Conservation (phyloP, 2,888 invertebrate species). For the Halocaridina rubra region DNA sequence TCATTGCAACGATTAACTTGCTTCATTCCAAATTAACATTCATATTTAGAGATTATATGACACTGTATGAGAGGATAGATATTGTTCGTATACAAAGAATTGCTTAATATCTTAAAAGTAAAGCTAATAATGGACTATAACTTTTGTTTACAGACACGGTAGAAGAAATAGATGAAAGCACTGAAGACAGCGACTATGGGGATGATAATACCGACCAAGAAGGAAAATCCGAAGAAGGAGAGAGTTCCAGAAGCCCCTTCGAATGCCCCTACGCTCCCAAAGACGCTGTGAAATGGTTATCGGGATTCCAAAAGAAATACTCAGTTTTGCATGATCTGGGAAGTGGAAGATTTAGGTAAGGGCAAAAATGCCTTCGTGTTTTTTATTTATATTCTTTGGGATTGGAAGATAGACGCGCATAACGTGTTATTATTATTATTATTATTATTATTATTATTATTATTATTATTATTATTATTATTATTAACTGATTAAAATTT, state of each 20-base stretch:
- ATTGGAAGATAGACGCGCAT: too few relatives aligned
- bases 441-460: background rate
- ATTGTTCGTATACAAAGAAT: too few relatives aligned
- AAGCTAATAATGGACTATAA: too few relatives aligned
- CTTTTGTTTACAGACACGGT: conserved; percentile 22
- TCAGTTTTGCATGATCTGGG: conserved; percentile 45
- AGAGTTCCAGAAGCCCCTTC: background rate
- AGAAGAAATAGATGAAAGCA: conserved; percentile 3
- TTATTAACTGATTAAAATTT: background rate
- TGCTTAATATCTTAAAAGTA: too few relatives aligned
- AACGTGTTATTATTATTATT: background rate
- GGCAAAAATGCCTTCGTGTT: too few relatives aligned
- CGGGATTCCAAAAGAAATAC: conserved; percentile 41
- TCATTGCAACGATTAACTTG: too few relatives aligned
- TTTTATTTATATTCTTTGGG: too few relatives aligned
- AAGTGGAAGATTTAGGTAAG: conserved; percentile 45
- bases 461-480: background rate
- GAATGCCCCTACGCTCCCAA: background rate
- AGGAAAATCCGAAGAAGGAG: background rate
- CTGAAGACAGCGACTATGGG: background rate
- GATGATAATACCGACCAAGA: conserved; percentile 8
- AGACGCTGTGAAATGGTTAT: conserved; percentile 24
- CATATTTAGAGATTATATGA: too few relatives aligned
- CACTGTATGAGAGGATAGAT: too few relatives aligned
- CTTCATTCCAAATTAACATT: too few relatives aligned